Evolutionary conservation across 2,888 invertebrate species (phyloP).

Genomic region (Nemurella pictetii): DNA sequence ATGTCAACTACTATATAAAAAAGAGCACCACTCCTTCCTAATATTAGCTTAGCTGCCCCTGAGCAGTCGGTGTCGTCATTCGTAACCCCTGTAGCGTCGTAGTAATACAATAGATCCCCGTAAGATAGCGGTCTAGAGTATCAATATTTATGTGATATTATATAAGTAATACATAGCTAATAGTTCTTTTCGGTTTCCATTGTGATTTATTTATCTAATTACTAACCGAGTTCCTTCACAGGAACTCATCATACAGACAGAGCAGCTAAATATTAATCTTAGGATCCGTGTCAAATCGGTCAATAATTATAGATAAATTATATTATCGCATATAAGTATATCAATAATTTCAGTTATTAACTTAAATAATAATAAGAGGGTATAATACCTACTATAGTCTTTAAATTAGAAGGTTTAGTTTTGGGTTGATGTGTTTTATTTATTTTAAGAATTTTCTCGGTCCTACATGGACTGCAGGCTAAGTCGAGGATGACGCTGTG

Average conservation of each 20-base stretch:
- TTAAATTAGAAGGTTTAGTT: too few species aligned
- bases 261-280: neutral
- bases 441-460: too few species aligned
- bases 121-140: neutral
- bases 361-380: too few species aligned
- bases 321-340: too few species aligned
- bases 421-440: too few species aligned
- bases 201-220: conserved; percentile 6
- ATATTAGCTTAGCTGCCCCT: neutral
- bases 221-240: neutral
- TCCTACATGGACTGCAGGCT: too few species aligned
- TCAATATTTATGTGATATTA: neutral
- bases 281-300: neutral
- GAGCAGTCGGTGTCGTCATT: neutral
- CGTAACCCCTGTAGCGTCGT: neutral
- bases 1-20: neutral
- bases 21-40: neutral
- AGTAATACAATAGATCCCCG: neutral
- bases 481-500: too few species aligned
- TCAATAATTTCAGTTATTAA: too few species aligned
- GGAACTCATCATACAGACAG: neutral
- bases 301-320: neutral
- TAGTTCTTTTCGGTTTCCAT: neutral
- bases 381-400: too few species aligned
- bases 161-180: neutral